Conservation (phyloP, 1,140 invertebrate genomes). For the Ceratina calcarata region DNA sequence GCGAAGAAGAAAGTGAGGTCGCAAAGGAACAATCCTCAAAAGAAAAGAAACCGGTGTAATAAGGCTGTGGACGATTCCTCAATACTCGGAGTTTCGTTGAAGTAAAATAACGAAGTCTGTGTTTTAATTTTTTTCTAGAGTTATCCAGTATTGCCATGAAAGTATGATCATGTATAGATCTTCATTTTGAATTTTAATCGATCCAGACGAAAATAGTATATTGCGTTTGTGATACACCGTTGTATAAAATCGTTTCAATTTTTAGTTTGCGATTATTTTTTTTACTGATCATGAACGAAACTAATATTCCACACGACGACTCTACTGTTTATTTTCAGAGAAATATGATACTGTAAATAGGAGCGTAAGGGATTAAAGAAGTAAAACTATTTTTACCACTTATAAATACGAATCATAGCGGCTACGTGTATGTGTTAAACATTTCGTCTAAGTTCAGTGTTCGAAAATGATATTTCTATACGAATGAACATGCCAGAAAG, state of each 20-base stretch:
- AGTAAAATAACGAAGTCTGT: not conserved
- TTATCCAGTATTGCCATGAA: slow-evolving; percentile 22
- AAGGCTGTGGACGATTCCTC: not conserved
- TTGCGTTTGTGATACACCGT: slow-evolving; percentile 23
- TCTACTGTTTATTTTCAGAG: slow-evolving; percentile 7
- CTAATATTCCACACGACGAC: not conserved
- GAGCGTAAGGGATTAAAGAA: slow-evolving; percentile 18
- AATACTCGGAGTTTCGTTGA: not conserved
- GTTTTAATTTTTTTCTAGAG: slow-evolving; percentile 19
- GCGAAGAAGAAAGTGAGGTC: slow-evolving; percentile 59
- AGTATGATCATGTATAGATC: slow-evolving; percentile 1
- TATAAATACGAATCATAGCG: slow-evolving; percentile 26
- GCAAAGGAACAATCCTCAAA: slow-evolving; percentile 50
- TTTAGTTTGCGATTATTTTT: not conserved
- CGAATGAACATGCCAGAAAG: slow-evolving; percentile 13
- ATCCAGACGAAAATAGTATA: not conserved
- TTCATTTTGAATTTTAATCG: not conserved
- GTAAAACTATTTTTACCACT: slow-evolving; percentile 52
- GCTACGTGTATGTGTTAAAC: slow-evolving; percentile 17
- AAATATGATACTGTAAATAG: slow-evolving; percentile 42
- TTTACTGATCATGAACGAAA: not conserved
- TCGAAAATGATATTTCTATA: slow-evolving; percentile 37
- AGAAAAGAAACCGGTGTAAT: slow-evolving; percentile 60
- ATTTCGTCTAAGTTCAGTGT: slow-evolving; percentile 15
- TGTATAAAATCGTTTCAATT: not conserved